phyloP scores from a whole-genome alignment of 1,140 invertebrate genomes.

The Eubasilissa regina region DNA sequence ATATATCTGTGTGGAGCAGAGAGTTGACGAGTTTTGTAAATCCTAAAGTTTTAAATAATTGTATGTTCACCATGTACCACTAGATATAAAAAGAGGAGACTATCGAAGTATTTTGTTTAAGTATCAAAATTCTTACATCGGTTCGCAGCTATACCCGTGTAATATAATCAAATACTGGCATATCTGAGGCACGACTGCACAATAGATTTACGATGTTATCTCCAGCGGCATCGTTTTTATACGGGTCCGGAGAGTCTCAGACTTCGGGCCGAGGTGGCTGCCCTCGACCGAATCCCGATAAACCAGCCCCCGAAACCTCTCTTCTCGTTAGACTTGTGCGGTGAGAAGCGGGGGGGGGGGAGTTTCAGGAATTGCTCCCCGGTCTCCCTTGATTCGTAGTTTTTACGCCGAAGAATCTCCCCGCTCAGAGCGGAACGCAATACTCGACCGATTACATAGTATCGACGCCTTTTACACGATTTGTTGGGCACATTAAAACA shows the following conservation, averaged over 20 bases:
- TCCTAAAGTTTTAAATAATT: not conserved
- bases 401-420: conserved; percentile 41
- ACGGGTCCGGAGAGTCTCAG: conserved; percentile 8
- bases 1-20: not conserved
- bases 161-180: not conserved
- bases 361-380: conserved; percentile 18
- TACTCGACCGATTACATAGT: conserved; percentile 41
- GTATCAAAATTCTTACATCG: not conserved
- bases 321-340: not conserved
- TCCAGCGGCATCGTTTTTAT: conserved; percentile 10
- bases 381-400: conserved; percentile 28
- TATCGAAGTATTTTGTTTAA: too few relatives aligned
- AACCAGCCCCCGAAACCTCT: conserved; percentile 43
- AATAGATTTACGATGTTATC: conserved; percentile 28
- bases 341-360: not conserved
- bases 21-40: not conserved
- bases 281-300: conserved; percentile 52
- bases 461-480: not conserved
- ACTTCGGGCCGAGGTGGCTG: conserved; percentile 51
- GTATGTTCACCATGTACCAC: too few relatives aligned
- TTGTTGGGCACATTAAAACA: too few relatives aligned
- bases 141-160: not conserved
- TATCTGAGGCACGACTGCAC: conserved; percentile 31
- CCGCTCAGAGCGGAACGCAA: conserved; percentile 12
- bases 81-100: too few relatives aligned